Conservation (phyloP, 2,888 invertebrate genomes). For the Drosophila fungiperda region DNA sequence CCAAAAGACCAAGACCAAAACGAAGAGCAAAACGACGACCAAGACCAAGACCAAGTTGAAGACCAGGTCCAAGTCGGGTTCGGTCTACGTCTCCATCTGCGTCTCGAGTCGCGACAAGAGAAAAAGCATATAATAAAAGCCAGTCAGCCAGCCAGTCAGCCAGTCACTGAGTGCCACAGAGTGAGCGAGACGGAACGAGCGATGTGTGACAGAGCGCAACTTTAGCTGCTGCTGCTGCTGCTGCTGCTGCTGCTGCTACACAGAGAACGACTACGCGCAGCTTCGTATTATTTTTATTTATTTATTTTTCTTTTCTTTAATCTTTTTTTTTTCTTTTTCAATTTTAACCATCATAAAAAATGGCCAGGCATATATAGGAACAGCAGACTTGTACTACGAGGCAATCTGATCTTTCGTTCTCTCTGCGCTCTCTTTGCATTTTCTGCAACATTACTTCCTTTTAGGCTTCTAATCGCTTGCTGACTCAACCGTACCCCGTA, state of each 20-base stretch:
- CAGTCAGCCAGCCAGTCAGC: constrained; percentile 25
- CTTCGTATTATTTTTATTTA: constrained; percentile 42
- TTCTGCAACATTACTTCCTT: constrained; percentile 82
- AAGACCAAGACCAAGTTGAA: constrained; percentile 56
- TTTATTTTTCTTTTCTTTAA: not conserved
- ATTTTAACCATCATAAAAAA: constrained; percentile 76
- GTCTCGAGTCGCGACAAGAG: constrained; percentile 49
- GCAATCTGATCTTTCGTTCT: constrained; percentile 56
- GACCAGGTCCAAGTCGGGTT: constrained; percentile 36
- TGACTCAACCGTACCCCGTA: constrained; percentile 66
- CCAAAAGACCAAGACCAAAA: constrained; percentile 63
- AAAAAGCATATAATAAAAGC: constrained; percentile 67
- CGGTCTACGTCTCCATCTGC: constrained; percentile 4
- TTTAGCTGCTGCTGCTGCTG: constrained; percentile 40
- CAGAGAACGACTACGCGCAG: constrained; percentile 25
- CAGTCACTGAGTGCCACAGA: constrained; percentile 4
- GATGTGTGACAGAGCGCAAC: constrained; percentile 13
- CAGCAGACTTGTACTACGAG: constrained; percentile 35
- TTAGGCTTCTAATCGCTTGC: constrained; percentile 79
- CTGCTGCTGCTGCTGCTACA: not conserved
- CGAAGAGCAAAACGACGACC: constrained; percentile 45
- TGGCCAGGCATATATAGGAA: constrained; percentile 44
- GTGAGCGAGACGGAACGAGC: constrained; percentile 8
- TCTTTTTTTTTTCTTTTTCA: constrained; percentile 47
- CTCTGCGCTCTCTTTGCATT: constrained; percentile 57